Percentiles rank a stretch among this genome's conserved stretches.
Evolutionary conservation across 1,140 invertebrate genomes (phyloP).

Genomic region (Calliopsis andreniformis): DNA sequence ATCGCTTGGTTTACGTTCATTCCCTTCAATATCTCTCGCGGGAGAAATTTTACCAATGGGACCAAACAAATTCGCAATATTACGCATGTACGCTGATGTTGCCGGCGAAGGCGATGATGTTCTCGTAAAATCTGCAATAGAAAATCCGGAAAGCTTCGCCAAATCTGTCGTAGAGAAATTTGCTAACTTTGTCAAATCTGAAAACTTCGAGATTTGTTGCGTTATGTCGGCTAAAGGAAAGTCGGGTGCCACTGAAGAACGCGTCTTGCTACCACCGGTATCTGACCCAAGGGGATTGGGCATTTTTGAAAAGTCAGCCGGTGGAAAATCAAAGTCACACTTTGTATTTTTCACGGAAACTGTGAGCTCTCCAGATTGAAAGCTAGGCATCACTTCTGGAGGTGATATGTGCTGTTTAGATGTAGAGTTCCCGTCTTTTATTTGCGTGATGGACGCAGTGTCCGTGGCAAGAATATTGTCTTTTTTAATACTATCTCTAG

Average conservation of each 20-base stretch:
- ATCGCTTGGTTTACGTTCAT: slow-evolving; percentile 69
- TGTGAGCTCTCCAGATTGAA: slow-evolving; percentile 77
- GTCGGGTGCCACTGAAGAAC: slow-evolving; percentile 66
- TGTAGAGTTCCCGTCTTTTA: slow-evolving; percentile 67
- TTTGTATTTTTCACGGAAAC: slow-evolving; percentile 78
- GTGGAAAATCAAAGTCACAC: slow-evolving; percentile 73
- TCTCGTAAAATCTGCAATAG: slow-evolving; percentile 77
- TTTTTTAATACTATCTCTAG: slow-evolving; percentile 68
- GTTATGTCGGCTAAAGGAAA: slow-evolving; percentile 76
- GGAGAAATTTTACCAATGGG: slow-evolving; percentile 71
- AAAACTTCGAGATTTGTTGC: slow-evolving; percentile 73
- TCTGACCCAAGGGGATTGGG: slow-evolving; percentile 58
- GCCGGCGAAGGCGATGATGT: slow-evolving; percentile 72
- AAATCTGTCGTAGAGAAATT: slow-evolving; percentile 74
- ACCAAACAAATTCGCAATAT: slow-evolving; percentile 78
- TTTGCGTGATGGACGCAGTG: slow-evolving; percentile 57
- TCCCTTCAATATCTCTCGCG: slow-evolving; percentile 60
- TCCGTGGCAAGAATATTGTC: slow-evolving; percentile 63
- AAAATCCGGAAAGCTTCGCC: slow-evolving; percentile 76
- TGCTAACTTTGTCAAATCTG: slow-evolving; percentile 73
- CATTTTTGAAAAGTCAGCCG: slow-evolving; percentile 75
- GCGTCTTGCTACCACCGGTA: slow-evolving; percentile 51
- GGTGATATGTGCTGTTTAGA: slow-evolving; percentile 69
- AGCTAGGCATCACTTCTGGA: slow-evolving; percentile 74
- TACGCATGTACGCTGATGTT: slow-evolving; percentile 74